These are phyloP conservation scores for Serinus canaria DNA, from an alignment of 2,113 vertebrate genomes.

Conservation along the genomic window DNA sequence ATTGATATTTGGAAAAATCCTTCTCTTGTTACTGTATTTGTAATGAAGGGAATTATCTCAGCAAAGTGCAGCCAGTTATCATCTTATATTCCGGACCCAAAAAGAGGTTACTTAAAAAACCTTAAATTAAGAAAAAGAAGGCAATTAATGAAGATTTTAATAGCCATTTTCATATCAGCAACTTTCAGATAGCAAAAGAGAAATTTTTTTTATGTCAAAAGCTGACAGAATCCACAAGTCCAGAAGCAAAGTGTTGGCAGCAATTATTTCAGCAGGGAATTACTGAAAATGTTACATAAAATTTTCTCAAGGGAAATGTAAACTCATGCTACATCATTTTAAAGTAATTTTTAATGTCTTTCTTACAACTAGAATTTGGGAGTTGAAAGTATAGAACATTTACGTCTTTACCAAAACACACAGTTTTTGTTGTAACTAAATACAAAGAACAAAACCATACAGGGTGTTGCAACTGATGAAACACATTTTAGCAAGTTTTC, in stretches of 20 bases:
- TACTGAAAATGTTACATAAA: background rate
- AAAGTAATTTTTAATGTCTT: background rate
- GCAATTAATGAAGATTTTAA: background rate
- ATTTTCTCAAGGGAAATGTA: background rate
- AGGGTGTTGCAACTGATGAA: background rate
- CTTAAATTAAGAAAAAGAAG: background rate
- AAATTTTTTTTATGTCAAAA: background rate
- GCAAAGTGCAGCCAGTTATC: background rate
- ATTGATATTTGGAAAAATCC: background rate
- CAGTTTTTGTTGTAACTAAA: background rate
- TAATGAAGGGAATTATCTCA: background rate
- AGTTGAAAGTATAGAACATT: background rate
- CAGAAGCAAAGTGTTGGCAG: background rate
- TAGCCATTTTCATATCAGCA: background rate
- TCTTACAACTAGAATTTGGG: background rate
- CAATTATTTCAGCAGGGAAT: background rate
- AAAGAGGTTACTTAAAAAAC: background rate
- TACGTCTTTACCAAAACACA: background rate
- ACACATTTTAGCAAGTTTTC: background rate
- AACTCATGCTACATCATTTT: background rate
- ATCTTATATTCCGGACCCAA: background rate
- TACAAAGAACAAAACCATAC: background rate
- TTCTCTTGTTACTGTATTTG: background rate
- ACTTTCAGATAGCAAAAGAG: background rate
- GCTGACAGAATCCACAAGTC: background rate